Percentiles rank a stretch among this genome's conserved stretches.
These are phyloP conservation scores for Plotosus lineatus DNA, from an alignment of 2,113 vertebrate species.

Conservation along the genomic window DNA sequence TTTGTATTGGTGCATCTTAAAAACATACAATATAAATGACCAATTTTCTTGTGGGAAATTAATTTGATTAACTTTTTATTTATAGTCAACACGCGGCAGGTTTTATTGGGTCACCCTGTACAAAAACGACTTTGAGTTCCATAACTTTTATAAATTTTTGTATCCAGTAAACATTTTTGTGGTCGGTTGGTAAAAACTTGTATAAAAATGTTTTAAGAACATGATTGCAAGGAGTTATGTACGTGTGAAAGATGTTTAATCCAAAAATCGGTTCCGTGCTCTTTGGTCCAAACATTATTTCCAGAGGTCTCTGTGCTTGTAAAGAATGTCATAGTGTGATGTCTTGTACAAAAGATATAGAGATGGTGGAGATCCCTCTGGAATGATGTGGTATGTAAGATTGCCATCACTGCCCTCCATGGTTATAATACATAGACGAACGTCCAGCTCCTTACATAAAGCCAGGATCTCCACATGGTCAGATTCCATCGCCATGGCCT, in stretches of 20 bases:
- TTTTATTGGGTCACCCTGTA: too few species aligned
- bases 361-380: constrained; percentile 70
- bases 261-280: background rate
- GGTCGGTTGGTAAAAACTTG: background rate
- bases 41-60: too few species aligned
- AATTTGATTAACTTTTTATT: too few species aligned
- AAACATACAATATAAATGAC: too few species aligned
- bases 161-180: background rate
- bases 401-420: constrained; percentile 65
- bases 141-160: background rate
- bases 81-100: too few species aligned
- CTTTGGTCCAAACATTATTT: background rate
- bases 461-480: constrained; percentile 80
- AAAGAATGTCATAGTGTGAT: constrained; percentile 77
- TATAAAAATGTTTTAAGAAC: background rate
- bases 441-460: constrained; percentile 74
- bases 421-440: constrained; percentile 73
- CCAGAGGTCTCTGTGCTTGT: constrained; percentile 53
- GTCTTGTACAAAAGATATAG: constrained; percentile 74
- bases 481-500: constrained; percentile 76
- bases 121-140: too few species aligned
- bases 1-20: too few species aligned
- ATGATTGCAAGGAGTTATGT: background rate
- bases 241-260: background rate
- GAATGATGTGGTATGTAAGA: constrained; percentile 75